Conservation (phyloP, 2,113 vertebrate genomes). For the Salvator merianae region DNA sequence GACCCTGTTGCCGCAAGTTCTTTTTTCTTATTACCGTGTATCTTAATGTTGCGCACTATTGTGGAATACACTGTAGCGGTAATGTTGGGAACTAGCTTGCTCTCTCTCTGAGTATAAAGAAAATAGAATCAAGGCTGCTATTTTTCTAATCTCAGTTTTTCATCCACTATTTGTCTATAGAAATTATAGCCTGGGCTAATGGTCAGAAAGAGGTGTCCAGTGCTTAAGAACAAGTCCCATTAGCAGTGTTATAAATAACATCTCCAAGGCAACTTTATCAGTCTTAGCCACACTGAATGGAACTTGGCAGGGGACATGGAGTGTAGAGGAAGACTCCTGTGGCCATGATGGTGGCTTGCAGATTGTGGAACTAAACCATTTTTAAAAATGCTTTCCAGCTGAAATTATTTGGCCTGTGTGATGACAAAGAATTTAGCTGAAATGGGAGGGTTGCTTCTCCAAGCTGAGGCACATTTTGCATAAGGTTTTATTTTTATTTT, state of each 20-base stretch:
- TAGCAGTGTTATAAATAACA: constrained; percentile 29
- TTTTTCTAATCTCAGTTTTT: constrained; percentile 6
- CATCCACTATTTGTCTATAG: constrained; percentile 15
- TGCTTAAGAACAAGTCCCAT: constrained; percentile 33
- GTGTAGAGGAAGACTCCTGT: background rate
- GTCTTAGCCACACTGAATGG: background rate
- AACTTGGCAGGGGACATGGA: constrained; percentile 11
- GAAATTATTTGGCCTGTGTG: background rate
- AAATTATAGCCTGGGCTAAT: constrained; percentile 5
- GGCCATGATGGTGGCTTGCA: background rate
- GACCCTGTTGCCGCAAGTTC: too few species aligned
- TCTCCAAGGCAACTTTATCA: constrained; percentile 36
- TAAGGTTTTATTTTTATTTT: background rate
- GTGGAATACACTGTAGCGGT: background rate
- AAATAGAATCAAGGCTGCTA: background rate
- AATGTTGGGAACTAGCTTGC: background rate
- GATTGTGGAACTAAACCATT: background rate
- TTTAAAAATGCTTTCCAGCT: constrained; percentile 8
- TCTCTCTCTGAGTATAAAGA: background rate
- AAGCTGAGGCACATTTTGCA: background rate
- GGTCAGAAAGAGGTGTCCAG: constrained; percentile 35
- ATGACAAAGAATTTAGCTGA: constrained; percentile 5
- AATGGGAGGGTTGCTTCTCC: background rate
- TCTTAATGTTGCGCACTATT: background rate
- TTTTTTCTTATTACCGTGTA: background rate